phyloP scores from a whole-genome alignment of 92 coral and sea anemone species.

The Galaxea fascicularis region DNA sequence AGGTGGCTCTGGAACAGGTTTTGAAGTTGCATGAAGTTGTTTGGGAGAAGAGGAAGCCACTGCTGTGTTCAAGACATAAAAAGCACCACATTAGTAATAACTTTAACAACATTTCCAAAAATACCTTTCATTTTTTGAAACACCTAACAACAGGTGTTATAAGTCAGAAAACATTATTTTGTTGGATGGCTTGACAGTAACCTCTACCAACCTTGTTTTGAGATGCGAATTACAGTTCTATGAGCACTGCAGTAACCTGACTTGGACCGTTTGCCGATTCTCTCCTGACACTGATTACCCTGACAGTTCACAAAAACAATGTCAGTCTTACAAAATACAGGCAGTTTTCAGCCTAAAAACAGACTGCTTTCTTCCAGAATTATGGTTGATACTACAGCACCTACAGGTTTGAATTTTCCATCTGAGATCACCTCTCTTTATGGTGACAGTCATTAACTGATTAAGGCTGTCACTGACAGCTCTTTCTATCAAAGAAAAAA shows the following conservation, averaged over 20 bases:
- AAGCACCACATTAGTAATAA: background rate
- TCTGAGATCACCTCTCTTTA: too few relatives aligned
- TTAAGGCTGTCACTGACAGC: too few relatives aligned
- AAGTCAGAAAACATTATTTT: too few relatives aligned
- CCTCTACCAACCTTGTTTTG: slow-evolving; percentile 85
- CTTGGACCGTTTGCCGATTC: slow-evolving; percentile 96
- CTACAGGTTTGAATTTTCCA: too few relatives aligned
- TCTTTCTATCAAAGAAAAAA: too few relatives aligned
- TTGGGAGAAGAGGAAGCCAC: slow-evolving; percentile 36
- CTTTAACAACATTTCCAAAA: too few relatives aligned
- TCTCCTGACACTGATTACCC: slow-evolving; percentile 93
- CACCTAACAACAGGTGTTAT: too few relatives aligned
- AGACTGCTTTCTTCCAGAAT: too few relatives aligned
- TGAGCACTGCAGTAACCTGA: slow-evolving; percentile 97
- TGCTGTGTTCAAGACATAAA: slow-evolving; percentile 8
- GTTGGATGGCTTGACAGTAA: too few relatives aligned
- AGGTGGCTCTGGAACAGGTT: slow-evolving; percentile 32
- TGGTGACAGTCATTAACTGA: too few relatives aligned
- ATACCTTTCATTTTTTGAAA: too few relatives aligned
- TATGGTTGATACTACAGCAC: too few relatives aligned
- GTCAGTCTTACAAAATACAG: background rate
- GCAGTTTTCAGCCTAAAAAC: background rate
- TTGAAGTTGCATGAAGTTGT: slow-evolving; percentile 36
- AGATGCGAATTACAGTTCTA: slow-evolving; percentile 88
- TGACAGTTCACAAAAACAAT: slow-evolving; percentile 2